phyloP scores from a whole-genome alignment of 1,140 invertebrate genomes.

The Mya arenaria region DNA sequence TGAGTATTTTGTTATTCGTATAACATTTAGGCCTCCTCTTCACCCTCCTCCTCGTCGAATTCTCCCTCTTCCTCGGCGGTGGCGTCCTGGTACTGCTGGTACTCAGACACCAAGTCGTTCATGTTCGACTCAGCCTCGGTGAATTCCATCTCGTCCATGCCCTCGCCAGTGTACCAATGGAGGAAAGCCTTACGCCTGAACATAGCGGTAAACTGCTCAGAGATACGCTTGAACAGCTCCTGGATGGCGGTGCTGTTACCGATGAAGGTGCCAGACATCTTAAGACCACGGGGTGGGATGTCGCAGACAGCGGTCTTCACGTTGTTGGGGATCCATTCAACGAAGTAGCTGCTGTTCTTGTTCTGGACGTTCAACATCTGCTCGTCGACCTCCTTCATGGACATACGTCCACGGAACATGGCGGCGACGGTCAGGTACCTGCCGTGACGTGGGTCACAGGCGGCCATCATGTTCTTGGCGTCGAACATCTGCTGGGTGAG shows the following conservation, averaged over 20 bases:
- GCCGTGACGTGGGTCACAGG: slow-evolving; percentile 88
- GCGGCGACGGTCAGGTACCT: slow-evolving; percentile 91
- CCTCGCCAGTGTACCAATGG: slow-evolving; percentile 91
- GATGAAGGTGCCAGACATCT: slow-evolving; percentile 82
- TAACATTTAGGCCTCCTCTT: slow-evolving; percentile 13
- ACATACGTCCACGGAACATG: slow-evolving; percentile 96
- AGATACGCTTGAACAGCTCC: slow-evolving; percentile 93
- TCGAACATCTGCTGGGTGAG: slow-evolving; percentile 88
- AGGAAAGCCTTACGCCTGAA: slow-evolving; percentile 89
- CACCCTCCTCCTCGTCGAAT: slow-evolving; percentile 87
- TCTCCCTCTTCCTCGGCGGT: slow-evolving; percentile 90
- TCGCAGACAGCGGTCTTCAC: slow-evolving; percentile 83
- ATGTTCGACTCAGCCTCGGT: slow-evolving; percentile 89
- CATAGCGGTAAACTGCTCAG: slow-evolving; percentile 82
- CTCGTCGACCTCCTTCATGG: slow-evolving; percentile 94
- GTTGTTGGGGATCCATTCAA: slow-evolving; percentile 97
- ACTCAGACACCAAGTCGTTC: slow-evolving; percentile 94
- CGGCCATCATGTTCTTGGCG: slow-evolving; percentile 90
- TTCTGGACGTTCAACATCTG: slow-evolving; percentile 80
- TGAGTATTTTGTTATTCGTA: slow-evolving; percentile 20
- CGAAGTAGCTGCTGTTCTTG: slow-evolving; percentile 89
- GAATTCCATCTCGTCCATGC: slow-evolving; percentile 91
- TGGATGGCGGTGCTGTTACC: slow-evolving; percentile 94
- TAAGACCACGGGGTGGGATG: slow-evolving; percentile 83
- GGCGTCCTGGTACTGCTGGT: slow-evolving; percentile 95